A percentile compares a stretch with the other conserved stretches of the same genome.
phyloP scores from a whole-genome alignment of 2,888 invertebrate species.

The Neria commutata region DNA sequence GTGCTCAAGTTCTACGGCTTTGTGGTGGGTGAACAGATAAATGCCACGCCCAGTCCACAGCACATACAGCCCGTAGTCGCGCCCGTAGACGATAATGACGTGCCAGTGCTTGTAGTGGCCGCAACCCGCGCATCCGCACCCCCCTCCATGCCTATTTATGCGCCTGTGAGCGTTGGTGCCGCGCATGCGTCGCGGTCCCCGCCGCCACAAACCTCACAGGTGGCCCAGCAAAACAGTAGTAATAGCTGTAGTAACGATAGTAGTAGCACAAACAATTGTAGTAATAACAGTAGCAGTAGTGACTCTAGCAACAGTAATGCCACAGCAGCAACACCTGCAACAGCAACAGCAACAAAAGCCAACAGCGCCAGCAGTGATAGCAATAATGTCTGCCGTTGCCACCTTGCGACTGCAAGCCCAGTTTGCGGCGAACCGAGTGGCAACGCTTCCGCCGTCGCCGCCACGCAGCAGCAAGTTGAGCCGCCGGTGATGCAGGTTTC shows the following conservation, averaged over 20 bases:
- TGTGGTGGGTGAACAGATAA: slow-evolving; percentile 71
- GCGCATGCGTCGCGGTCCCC: slow-evolving; percentile 11
- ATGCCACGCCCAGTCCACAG: slow-evolving; percentile 55
- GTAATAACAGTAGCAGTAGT: slow-evolving; percentile 25
- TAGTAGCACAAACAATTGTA: slow-evolving; percentile 31
- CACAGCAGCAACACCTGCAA: slow-evolving; percentile 25
- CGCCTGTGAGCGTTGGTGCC: slow-evolving; percentile 26
- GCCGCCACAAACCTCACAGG: slow-evolving; percentile 37
- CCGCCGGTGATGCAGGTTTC: slow-evolving; percentile 34
- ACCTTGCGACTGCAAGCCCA: neutral
- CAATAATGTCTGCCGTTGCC: neutral
- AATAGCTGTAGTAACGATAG: slow-evolving; percentile 43
- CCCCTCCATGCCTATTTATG: too few species aligned
- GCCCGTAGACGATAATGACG: slow-evolving; percentile 34
- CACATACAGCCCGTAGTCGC: slow-evolving; percentile 31
- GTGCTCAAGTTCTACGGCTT: slow-evolving; percentile 89
- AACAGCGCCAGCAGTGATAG: slow-evolving; percentile 24
- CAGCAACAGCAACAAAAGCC: slow-evolving; percentile 26
- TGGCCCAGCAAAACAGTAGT: slow-evolving; percentile 36
- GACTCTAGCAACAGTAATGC: slow-evolving; percentile 32
- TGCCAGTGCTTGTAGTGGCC: slow-evolving; percentile 50
- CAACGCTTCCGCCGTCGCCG: slow-evolving; percentile 33
- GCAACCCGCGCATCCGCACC: too few species aligned
- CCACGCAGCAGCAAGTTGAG: slow-evolving; percentile 46
- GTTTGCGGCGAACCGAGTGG: neutral